phyloP scores from a whole-genome alignment of 2,888 invertebrate genomes.

The Cactoblastis cactorum region DNA sequence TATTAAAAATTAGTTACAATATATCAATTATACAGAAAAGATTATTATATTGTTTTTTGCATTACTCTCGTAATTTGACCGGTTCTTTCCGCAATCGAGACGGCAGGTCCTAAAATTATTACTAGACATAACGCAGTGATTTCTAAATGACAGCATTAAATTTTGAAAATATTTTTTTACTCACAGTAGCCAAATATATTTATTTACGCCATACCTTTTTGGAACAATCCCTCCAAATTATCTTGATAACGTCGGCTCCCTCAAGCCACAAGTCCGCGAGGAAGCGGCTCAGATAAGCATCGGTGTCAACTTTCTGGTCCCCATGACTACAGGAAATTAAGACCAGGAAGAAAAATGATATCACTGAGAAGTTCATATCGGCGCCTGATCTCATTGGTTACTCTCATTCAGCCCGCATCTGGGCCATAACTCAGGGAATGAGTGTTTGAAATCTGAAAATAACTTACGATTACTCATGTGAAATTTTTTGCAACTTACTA shows the following conservation, averaged over 20 bases:
- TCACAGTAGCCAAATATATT: no score
- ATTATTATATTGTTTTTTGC: no score
- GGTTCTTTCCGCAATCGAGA: no score
- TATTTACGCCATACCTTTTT: constrained; percentile 56
- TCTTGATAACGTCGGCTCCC: constrained; percentile 61
- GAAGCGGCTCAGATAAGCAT: constrained; percentile 58
- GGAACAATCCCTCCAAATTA: constrained; percentile 73
- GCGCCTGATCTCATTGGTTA: constrained; percentile 38
- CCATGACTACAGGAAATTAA: constrained; percentile 41
- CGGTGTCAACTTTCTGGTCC: constrained; percentile 46
- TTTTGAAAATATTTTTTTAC: no score
- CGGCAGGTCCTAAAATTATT: no score
- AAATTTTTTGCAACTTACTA: no score
- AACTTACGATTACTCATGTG: no score
- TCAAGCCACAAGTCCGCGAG: constrained; percentile 72
- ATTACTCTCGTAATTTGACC: no score
- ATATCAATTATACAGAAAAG: no score
- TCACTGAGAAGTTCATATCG: constrained; percentile 36
- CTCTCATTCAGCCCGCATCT: constrained; percentile 39
- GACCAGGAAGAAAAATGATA: constrained; percentile 36
- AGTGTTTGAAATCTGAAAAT: constrained; percentile 28
- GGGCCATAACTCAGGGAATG: constrained; percentile 42
- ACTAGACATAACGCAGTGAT: no score
- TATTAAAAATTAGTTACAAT: no score
- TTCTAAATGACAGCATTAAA: no score